Conservation (phyloP, 2,113 vertebrate genomes). For the Malurus elegans region DNA sequence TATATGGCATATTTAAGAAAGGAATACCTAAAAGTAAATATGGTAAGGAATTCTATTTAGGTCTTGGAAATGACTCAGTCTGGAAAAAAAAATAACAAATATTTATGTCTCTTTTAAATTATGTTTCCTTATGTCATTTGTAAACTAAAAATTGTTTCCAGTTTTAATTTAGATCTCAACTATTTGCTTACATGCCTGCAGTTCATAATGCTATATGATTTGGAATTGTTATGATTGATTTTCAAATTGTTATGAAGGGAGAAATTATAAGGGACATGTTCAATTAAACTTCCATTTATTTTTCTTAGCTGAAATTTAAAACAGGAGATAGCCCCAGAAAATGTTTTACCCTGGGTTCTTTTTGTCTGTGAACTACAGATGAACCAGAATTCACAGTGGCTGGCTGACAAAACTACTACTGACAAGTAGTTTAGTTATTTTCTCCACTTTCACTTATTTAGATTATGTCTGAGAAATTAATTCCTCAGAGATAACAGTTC, state of each 20-base stretch:
- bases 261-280: background rate
- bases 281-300: background rate
- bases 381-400: background rate
- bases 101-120: background rate
- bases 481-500: background rate
- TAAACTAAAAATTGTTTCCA: background rate
- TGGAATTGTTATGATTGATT: background rate
- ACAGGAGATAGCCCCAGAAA: background rate
- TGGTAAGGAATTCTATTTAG: background rate
- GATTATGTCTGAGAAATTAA: background rate
- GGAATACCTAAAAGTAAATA: background rate
- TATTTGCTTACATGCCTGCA: background rate
- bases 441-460: background rate
- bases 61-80: background rate
- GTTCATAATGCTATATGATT: background rate
- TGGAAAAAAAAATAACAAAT: background rate
- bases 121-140: background rate
- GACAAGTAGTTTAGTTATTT: background rate
- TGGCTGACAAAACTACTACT: background rate
- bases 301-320: background rate
- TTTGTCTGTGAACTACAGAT: background rate
- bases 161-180: background rate
- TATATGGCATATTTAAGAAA: background rate
- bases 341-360: background rate
- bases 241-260: background rate